Base-by-base conservation (phyloP, 2,113 vertebrate species). In the Sprattus sprattus region DNA sequence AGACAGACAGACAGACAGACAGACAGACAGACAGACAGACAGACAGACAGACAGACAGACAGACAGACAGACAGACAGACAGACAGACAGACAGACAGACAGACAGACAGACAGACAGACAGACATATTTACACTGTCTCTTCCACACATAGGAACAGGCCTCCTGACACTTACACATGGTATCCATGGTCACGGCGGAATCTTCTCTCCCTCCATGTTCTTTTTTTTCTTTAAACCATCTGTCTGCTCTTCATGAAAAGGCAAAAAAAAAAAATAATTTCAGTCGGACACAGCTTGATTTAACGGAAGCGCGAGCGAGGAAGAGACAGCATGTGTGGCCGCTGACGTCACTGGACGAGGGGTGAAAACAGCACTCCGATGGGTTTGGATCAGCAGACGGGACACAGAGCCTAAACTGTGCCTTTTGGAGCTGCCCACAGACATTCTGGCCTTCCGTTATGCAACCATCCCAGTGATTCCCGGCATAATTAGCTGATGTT, bases 151-250 rank as follows among this genome's bases (percentile, higher is more conserved):
- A 64, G 39, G 39, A 39, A 39, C 39, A 39, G 39, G 39, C 39
- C 89, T 87, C 90, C 81, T 89, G 85, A 84, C 84, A 89, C 81
- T 92, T 95, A 94, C 96, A 94, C 97, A 97, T 96, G 96, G 96
- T 95, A 95, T 96, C 96, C 95, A 95, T 95, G 96, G 94, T 94
- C 93, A 93, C 89, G 81, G 71, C 15, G 71, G 28, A 39, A 39
- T 39, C 2, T 32, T 78, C 4, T 78, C 28, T 32, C 28, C 11
- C 71, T 78, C 28, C 71, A 78, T 75, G 15, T 89, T 83, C 82
- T 52, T 86, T 90, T 90, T 83, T 90, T 93, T 92, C 92, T 90
- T 90, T 91, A 86, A 57, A 15, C 13, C 89, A 88, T 28, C 45
- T 54, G 44, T 75, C 64, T 83, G 71, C 32, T 78, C 71, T 78